Percentiles rank a stretch among this genome's conserved stretches.
Evolutionary conservation across 2,888 invertebrate species (phyloP).

Genomic region (Sarcophaga caerulescens): DNA sequence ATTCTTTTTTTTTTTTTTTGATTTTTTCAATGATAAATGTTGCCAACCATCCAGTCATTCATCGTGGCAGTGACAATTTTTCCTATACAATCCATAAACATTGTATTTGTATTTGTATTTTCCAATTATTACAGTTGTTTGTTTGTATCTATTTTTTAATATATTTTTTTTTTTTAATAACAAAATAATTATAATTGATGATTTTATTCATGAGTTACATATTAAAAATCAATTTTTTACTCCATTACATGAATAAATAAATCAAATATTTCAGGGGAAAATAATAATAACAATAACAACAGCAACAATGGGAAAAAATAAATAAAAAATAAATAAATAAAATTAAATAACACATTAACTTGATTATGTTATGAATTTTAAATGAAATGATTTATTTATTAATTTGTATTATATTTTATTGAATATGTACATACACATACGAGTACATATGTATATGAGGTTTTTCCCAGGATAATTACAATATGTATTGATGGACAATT

Average conservation of each 20-base stretch:
- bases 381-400: conserved; percentile 58
- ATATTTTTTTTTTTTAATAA: not conserved
- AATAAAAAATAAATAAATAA: not conserved
- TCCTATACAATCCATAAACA: not conserved
- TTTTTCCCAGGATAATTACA: conserved; percentile 38
- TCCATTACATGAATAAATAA: conserved; percentile 34
- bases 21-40: conserved; percentile 58
- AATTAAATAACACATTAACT: conserved; percentile 16
- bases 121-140: not conserved
- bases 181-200: conserved; percentile 54
- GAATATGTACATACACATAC: conserved; percentile 18
- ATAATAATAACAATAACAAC: not conserved
- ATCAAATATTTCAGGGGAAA: conserved; percentile 4
- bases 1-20: conserved; percentile 11
- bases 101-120: no score
- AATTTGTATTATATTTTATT: conserved; percentile 27
- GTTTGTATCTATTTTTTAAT: not conserved
- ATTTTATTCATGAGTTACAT: conserved; percentile 56
- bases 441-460: not conserved
- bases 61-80: not conserved
- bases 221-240: conserved; percentile 64
- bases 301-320: not conserved
- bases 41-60: not conserved
- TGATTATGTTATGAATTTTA: conserved; percentile 55
- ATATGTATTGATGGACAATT: conserved; percentile 34